phyloP scores from a whole-genome alignment of 2,113 vertebrate species.

The Micromys minutus region DNA sequence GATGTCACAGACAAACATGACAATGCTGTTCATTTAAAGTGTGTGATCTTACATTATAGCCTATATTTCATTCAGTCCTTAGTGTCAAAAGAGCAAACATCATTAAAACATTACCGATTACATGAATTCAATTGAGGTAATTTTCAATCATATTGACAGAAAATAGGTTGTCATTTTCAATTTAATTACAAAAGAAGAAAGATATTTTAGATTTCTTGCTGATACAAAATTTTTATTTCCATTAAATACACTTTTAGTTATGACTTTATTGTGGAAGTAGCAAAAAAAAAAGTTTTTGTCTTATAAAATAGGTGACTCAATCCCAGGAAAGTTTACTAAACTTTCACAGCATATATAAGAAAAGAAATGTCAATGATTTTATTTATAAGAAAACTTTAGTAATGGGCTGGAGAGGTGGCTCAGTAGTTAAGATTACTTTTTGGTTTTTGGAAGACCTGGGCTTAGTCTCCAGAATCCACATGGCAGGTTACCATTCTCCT shows the following conservation, averaged over 20 bases:
- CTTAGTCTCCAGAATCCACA: background rate
- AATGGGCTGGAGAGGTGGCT: background rate
- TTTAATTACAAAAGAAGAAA: background rate
- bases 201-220: background rate
- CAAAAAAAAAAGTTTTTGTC: background rate
- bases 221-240: constrained; percentile 50
- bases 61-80: background rate
- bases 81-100: background rate
- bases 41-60: background rate
- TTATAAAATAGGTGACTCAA: background rate
- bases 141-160: constrained; percentile 19
- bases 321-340: background rate
- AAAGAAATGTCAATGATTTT: constrained; percentile 20
- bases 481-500: background rate
- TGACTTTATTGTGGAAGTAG: background rate
- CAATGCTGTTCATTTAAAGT: background rate
- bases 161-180: background rate
- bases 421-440: background rate
- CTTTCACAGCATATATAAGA: background rate
- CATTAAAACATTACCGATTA: background rate
- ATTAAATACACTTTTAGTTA: constrained; percentile 52
- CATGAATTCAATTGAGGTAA: background rate
- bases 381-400: background rate
- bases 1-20: background rate
- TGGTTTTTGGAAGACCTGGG: background rate